Evolutionary conservation across 2,797 vertebrate genomes (phyloP), one percentile per base, ranked within the genome.

Genomic region (Hippocampus kuda): DNA sequence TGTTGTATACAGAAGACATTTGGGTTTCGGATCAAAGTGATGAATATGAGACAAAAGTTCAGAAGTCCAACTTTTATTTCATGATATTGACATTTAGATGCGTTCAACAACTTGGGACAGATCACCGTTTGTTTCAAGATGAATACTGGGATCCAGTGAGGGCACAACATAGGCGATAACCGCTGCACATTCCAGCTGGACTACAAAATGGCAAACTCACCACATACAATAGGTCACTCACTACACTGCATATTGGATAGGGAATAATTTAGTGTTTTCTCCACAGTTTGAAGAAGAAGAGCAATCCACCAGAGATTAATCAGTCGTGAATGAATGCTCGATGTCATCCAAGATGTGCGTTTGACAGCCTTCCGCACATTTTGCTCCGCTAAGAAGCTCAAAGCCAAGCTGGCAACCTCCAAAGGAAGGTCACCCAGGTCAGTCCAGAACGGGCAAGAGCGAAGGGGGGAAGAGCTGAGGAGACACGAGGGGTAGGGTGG

Each of bases 361-460:
- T 87, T 88, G 85, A 87, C 85, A 82, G 83, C 81, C 74, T n/a
- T 22, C 70, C 73, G 22, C 76, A 73, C 75, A 24, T 48, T 73
- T 74, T 66, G 62, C 67, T 75, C 72, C 72, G 42, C 1, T 15
- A 42, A 77, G 71, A 80, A 72, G 70, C 78, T 77, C 53, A 22
- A 38, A 76, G 82, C 60, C 9, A 51, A 67, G 75, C 83, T 73
- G 26, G 30, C 0, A 77, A 59, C 74, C 75, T 81, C 74, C 72
- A 70, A 77, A 73, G 80, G 46, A 77, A 80, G 83, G 86, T 87
- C 84, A 75, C 42, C 1, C 8, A 61, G 75, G 81, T 82, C 83
- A 79, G 65, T 22, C 27, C 53, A 38, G 70, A 72, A 75, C 22
- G 57, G 75, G 75, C 70, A 71, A 64, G 70, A 73, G 56, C 24